Conservation (phyloP, 2,113 vertebrate species). For the Vicugna pacos region DNA sequence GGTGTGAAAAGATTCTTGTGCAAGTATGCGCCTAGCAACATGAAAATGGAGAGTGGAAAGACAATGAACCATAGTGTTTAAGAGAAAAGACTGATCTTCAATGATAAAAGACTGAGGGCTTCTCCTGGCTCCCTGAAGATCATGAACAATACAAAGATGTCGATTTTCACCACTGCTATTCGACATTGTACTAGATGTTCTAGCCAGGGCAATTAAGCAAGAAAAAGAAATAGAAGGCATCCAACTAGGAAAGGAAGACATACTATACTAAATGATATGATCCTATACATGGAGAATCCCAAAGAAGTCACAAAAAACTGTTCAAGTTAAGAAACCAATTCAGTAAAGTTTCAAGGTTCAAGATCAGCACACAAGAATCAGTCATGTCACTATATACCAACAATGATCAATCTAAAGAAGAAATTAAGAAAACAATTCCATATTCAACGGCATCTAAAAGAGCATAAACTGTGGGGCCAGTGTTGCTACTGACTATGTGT, state of each 20-base stretch:
- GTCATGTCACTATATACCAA: not conserved
- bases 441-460: not conserved
- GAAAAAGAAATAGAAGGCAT: slow-evolving; percentile 2
- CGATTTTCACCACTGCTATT: not conserved
- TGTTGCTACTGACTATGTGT: not conserved
- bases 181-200: not conserved
- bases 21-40: not conserved
- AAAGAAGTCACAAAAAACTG: not conserved
- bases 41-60: not conserved
- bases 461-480: not conserved
- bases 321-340: not conserved
- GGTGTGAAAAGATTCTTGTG: not conserved
- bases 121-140: not conserved
- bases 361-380: not conserved
- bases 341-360: not conserved
- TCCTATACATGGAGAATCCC: not conserved
- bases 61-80: not conserved
- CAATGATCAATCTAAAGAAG: not conserved
- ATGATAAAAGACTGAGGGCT: not conserved
- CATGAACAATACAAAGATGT: not conserved
- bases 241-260: not conserved
- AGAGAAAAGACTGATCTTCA: not conserved
- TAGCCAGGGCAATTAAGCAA: not conserved
- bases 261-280: not conserved
- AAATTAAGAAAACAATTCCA: not conserved